Percentiles rank a stretch among this genome's conserved stretches.
These are phyloP conservation scores for Sarcophaga bullata DNA, from an alignment of 1,140 invertebrate species.

Conservation along the genomic window DNA sequence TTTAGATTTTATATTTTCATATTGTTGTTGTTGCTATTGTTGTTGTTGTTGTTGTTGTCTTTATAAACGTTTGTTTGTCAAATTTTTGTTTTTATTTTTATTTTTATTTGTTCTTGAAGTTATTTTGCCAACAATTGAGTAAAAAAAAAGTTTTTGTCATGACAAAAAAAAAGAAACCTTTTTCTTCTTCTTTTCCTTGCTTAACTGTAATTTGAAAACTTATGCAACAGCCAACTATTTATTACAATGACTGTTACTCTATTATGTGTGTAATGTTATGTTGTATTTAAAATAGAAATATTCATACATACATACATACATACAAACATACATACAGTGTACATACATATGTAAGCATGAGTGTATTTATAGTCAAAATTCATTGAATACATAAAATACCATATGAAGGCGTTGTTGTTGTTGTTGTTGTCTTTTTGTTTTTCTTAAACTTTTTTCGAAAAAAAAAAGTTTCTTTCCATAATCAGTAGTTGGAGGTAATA, in stretches of 20 bases:
- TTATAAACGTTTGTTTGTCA: constrained; percentile 18
- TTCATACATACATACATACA: background rate
- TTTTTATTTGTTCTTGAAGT: background rate
- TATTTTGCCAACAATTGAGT: background rate
- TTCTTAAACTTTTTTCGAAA: background rate
- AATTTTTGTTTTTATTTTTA: background rate
- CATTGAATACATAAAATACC: constrained; percentile 39
- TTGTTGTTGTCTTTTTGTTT: background rate
- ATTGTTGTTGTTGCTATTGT: constrained; percentile 27
- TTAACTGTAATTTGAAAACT: constrained; percentile 37
- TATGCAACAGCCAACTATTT: constrained; percentile 28
- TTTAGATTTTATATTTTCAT: constrained; percentile 21
- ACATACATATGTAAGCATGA: background rate
- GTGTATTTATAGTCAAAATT: constrained; percentile 30
- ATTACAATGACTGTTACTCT: constrained; percentile 14
- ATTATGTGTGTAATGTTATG: background rate
- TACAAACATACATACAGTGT: too few species aligned
- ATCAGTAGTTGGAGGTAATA: background rate
- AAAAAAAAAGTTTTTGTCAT: constrained; percentile 34
- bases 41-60: constrained; percentile 25
- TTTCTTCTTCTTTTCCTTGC: background rate
- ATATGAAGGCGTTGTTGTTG: too few species aligned
- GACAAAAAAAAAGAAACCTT: background rate
- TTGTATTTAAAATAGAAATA: background rate
- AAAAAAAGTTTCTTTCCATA: background rate